Base-by-base conservation (phyloP, 2,113 vertebrate species). In the Microcebus ravelobensis region DNA sequence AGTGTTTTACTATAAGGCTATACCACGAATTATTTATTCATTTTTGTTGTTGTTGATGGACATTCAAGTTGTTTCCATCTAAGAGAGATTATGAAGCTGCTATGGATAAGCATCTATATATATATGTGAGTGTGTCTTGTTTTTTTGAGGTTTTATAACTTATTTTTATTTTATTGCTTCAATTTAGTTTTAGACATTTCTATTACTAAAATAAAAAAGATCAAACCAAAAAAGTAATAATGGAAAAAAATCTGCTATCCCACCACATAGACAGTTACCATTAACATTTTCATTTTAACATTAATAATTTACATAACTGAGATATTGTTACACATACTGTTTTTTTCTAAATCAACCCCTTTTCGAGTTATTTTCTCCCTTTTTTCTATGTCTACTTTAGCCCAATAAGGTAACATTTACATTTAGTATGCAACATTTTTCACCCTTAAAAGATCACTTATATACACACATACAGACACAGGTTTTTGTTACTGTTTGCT, bases 141-240 rank as follows among this genome's bases (percentile, higher is more conserved):
- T 65, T 93, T 85, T 90, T 11, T 50, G 39, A 50, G 7, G 42
- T 93, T 87, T 81, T 4, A 23, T 48, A 82, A 67, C 11, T 74
- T 79, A 71, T 45, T 63, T 74, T 84, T 73, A 52, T 89, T 71
- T 70, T 73, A 81, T 6, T 81, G 45, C 8, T 39, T 95, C 45
- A 83, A 68, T 67, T 79, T 82, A 57, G 34, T n/a, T 91, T 86
- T n/a, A 67, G 13, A 39, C 42, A 63, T 39, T 94, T 96, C 27
- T 79, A 84, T 71, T 86, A 31, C 67, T 27, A 81, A 85, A 95
- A 77, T 27, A 81, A 85, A 95, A 91, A 71, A 7, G 65, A 90
- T 55, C 36, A 79, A 61, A 52, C 61, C 8, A 80, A 73, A 73
- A 74, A 8, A 52, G 23, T 42, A 76, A 12, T 39, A 68, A 67